Conservation (phyloP, 2,888 invertebrate species). For the Reticulitermes lucifugus region DNA sequence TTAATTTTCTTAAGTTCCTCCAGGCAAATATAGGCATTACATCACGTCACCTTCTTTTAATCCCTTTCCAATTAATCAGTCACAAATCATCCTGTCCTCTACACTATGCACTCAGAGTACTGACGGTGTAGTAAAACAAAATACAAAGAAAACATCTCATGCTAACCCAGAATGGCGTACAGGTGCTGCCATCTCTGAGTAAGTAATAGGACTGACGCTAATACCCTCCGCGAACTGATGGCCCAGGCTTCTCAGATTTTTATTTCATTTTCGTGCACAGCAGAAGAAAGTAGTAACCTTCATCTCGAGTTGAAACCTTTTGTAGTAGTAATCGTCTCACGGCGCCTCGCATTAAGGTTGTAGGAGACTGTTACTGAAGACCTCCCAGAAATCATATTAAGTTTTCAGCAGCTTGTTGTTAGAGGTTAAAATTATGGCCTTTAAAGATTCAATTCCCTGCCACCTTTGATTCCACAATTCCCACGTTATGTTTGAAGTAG, state of each 20-base stretch:
- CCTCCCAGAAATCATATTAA: background rate
- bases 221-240: background rate
- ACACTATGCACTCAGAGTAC: no score
- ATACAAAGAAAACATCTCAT: no score
- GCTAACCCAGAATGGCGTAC: background rate
- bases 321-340: slow-evolving; percentile 9
- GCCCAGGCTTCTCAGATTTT: background rate
- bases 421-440: background rate
- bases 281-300: slow-evolving; percentile 7
- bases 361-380: background rate
- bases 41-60: no score
- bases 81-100: no score
- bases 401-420: background rate
- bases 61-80: no score
- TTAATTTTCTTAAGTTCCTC: no score
- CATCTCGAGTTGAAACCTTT: background rate
- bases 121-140: no score
- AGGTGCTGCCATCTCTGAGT: slow-evolving; percentile 12
- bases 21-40: no score
- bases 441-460: no score
- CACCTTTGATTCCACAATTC: no score
- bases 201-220: slow-evolving; percentile 1
- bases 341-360: background rate
- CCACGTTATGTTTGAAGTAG: no score
- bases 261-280: slow-evolving; percentile 27